These are phyloP conservation scores for Poeciliopsis retropinna DNA, from an alignment of 2,113 vertebrate genomes.

Conservation along the genomic window DNA sequence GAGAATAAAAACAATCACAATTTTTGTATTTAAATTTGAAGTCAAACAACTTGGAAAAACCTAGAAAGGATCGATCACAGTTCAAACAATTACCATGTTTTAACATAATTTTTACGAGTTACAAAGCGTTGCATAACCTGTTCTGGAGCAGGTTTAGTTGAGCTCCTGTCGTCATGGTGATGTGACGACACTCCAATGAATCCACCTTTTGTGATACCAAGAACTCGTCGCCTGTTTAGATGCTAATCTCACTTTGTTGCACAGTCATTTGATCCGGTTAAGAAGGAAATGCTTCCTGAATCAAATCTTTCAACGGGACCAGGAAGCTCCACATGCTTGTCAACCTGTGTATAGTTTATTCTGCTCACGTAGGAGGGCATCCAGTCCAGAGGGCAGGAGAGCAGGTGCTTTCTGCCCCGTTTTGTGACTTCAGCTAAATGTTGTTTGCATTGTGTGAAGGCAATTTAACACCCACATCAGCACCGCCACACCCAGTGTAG, in stretches of 20 bases:
- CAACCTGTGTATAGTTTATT: background rate
- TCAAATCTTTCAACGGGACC: background rate
- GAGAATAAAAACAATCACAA: background rate
- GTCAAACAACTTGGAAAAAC: too few relatives aligned
- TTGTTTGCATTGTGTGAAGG: conserved; percentile 5
- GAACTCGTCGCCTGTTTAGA: background rate
- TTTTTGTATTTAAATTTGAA: background rate
- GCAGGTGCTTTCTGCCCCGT: background rate
- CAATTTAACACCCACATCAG: conserved; percentile 4
- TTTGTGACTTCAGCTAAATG: conserved; percentile 9
- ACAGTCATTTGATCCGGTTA: background rate
- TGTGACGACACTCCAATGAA: too few relatives aligned
- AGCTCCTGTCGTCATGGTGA: background rate
- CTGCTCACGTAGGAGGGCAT: background rate
- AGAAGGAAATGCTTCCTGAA: background rate
- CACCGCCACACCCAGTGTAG: background rate
- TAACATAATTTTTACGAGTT: too few relatives aligned
- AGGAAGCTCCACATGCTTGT: background rate
- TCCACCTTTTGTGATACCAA: too few relatives aligned
- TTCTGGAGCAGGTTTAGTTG: background rate
- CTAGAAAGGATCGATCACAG: too few relatives aligned
- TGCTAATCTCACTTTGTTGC: background rate
- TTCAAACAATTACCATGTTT: too few relatives aligned
- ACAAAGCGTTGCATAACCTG: too few relatives aligned
- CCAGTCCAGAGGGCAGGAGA: background rate